Evolutionary conservation across 2,888 invertebrate species (phyloP), one percentile per base, ranked within the genome.

Genomic region (Phaonia tiefii): DNA sequence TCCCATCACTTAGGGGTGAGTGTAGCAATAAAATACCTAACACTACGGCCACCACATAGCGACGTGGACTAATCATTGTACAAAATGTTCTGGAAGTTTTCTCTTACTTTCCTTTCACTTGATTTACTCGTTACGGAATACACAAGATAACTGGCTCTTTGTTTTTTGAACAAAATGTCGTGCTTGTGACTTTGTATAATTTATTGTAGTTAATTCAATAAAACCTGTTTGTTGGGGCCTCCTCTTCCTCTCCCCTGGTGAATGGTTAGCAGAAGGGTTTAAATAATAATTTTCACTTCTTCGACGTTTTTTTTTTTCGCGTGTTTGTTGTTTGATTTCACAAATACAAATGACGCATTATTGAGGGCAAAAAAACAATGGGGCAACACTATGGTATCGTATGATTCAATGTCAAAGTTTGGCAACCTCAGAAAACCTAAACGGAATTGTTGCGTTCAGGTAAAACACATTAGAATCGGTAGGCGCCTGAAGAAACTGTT

Each of bases 1-100:
- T 87, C 1, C 87, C 87, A 76, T 89, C 89, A 72, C 71, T 69
- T 63, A 78, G 15, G 71, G 81, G 78, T 58, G 67, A 63, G 31
- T 54, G 31, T 7, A 54, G 11, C 26, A 75, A 22, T 5, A 81
- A 22, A 11, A 31, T 44, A 71, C 67, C 49, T 44, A 75, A 31
- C 10, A 78, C 0, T 17, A 75, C 67, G 72, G 69, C 74, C 11
- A 71, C 54, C 65, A 77, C 80, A 56, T 67, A 39, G 39, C 60
- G 77, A 31, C 31, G 72, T 75, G 77, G 66, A 75, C 66, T 51
- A n/a, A n/a, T n/a, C 39, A 25, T n/a, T 39, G 17, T 56, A 22
- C n/a, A 26, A 11, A 56, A 11, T 13, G 8, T 46, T 20, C 13
- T 71, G 46, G 22, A 75, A 75, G 60, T 26, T 76, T 74, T 44